Base-by-base conservation (phyloP, 2,113 vertebrate species). In the Muntiacus muntjak region DNA sequence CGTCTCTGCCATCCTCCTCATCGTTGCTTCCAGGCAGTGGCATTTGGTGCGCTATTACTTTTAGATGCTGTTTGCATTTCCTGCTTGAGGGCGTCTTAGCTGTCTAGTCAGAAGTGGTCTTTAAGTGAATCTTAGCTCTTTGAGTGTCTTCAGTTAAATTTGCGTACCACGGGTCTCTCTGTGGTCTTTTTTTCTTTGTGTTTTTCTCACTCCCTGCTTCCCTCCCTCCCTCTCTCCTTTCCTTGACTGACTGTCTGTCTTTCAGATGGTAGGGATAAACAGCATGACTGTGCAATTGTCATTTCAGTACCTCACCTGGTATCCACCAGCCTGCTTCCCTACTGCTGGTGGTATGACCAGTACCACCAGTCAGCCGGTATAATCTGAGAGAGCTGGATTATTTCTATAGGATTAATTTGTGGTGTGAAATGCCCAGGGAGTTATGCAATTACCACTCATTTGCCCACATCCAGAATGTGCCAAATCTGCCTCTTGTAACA, bases 401-500 rank as follows among this genome's bases (percentile, higher is more conserved):
- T 52, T 92, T 78, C 92, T 91, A 3, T 9, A 58, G 89, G 74
- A 93, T 67, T 82, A n/a, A 45, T 78, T 33, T 58, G 50, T 74
- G 95, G 64, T 50, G 40, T 58, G 71, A 93, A 16, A 58, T 79
- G 25, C 47, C n/a, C 54, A 3, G 50, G 23, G 17, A 43, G 33
- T 84, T 50, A 50, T 45, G 30, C 76, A 82, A 0, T 82, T 89
- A 92, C 71, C 45, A 45, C 92, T 94, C 85, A 47, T 67, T 92
- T 76, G 58, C 76, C 90, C 55, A 57, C 83, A 57, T 57, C 54
- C 62, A 96, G 94, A 90, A 89, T 33, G 47, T 79, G 78, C 89
- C 83, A 93, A 88, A 85, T 92, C 90, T 74, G 84, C 55, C 30
- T 5, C 82, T 96, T 55, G 52, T 71, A 28, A 47, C 26, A 79